phyloP scores from a whole-genome alignment of 2,888 invertebrate genomes.

The Drosophila sordidula region DNA sequence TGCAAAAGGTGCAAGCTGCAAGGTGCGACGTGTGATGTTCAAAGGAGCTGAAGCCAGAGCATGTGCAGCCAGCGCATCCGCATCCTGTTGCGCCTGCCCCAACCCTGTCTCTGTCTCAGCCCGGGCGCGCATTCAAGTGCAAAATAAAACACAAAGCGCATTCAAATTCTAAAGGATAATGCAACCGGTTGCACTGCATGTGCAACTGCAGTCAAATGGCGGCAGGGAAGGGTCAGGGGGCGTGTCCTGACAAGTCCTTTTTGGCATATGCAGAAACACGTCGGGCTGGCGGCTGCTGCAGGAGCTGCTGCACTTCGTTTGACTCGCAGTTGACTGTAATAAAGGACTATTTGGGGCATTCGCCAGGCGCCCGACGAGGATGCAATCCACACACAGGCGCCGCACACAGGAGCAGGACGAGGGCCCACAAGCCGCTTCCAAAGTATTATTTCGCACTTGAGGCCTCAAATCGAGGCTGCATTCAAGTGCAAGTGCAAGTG shows the following conservation, averaged over 20 bases:
- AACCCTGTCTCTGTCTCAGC: background rate
- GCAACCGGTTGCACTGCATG: constrained; percentile 73
- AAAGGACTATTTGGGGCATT: constrained; percentile 75
- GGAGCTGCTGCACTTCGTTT: constrained; percentile 71
- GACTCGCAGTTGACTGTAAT: constrained; percentile 81
- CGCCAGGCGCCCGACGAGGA: constrained; percentile 41
- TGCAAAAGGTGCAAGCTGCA: constrained; percentile 76
- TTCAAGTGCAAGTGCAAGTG: constrained; percentile 66
- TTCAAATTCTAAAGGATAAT: constrained; percentile 74
- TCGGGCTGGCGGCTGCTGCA: constrained; percentile 29
- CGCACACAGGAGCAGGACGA: constrained; percentile 8
- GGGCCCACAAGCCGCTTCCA: constrained; percentile 24
- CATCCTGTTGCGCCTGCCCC: constrained; percentile 53
- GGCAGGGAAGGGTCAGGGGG: background rate
- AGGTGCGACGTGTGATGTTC: constrained; percentile 55
- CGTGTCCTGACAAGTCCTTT: constrained; percentile 12
- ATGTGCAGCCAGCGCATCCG: constrained; percentile 53
- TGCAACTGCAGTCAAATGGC: constrained; percentile 57
- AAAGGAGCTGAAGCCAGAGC: constrained; percentile 9
- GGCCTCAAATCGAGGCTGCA: constrained; percentile 55
- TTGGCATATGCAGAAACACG: constrained; percentile 67
- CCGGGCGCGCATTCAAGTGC: constrained; percentile 56
- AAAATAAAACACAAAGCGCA: constrained; percentile 63
- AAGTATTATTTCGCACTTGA: constrained; percentile 71
- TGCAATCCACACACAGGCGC: constrained; percentile 46